Evolutionary conservation across 2,113 vertebrate genomes (phyloP).

Genomic region (Anhinga anhinga): DNA sequence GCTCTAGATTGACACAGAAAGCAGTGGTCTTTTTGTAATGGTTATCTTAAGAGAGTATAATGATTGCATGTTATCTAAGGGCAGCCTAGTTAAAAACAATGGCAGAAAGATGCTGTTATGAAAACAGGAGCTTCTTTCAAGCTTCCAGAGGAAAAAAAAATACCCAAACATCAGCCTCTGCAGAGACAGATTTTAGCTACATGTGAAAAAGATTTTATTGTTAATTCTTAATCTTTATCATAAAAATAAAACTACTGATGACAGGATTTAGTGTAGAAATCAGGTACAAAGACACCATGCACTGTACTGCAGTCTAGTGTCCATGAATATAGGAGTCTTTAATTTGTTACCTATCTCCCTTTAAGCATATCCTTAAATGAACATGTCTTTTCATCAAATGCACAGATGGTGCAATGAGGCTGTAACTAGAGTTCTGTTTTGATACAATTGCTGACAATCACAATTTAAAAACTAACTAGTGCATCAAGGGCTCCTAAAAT

Average conservation of each 20-base stretch:
- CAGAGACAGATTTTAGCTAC: background rate
- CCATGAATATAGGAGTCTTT: background rate
- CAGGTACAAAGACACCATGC: background rate
- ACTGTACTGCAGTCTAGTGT: background rate
- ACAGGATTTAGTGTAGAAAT: background rate
- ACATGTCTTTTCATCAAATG: constrained; percentile 40
- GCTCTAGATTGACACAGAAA: background rate
- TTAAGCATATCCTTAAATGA: constrained; percentile 49
- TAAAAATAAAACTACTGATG: background rate
- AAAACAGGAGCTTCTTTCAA: background rate
- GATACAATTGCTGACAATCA: constrained; percentile 29
- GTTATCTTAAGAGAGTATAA: background rate
- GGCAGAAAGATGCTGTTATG: background rate
- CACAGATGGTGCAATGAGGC: constrained; percentile 56
- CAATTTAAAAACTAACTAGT: constrained; percentile 24
- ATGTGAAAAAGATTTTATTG: background rate
- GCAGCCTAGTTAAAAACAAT: background rate
- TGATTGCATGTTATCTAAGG: background rate
- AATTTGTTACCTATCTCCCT: constrained; percentile 15
- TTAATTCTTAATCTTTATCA: background rate
- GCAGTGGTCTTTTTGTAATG: background rate
- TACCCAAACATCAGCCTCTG: background rate
- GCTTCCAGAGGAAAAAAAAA: background rate
- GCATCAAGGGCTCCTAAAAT: background rate
- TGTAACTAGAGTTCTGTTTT: constrained; percentile 61